Base-by-base conservation (phyloP, 2,888 invertebrate species). In the Gibbula magus region DNA sequence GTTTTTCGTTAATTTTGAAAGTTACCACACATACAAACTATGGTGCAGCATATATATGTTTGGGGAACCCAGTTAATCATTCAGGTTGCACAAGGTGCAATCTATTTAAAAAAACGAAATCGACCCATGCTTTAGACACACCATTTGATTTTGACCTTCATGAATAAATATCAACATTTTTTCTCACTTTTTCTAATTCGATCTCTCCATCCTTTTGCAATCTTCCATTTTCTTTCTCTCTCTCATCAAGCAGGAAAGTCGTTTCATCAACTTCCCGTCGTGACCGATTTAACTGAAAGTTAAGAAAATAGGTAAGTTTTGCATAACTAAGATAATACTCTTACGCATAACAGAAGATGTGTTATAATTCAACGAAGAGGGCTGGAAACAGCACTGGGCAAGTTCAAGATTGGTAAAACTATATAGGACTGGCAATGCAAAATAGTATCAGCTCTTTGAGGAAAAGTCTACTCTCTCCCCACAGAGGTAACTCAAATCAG, bases 161-260 rank as follows among this genome's bases (percentile, higher is more conserved):
- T 54, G 54, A 5, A 18, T 18, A 8, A 54, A 18, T 18, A 8
- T 54, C 5, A 3, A 54, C 16, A n/a, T 76, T 79, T 73, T 76
- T 77, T 82, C 86, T 85, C 85, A 90, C 91, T 90, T 89, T 90
- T 81, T 92, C 92, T 77, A 92, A 85, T 82, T 91, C 92, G 39
- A 83, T 67, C 66, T 91, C 89, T 45, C 89, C 87, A 39, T 90
- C 90, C 77, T 87, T 83, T 78, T 88, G 88, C 7, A 90, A 75
- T 29, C 87, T 84, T 13, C 85, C 85, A 22, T 85, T 88, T 78
- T 91, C 89, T 77, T 84, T 85, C 80, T 89, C 86, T 54, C 88
- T 87, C 75, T 90, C 91, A 61, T 89, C 89, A 22, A 91, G 85
- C 22, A 86, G 82, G 7, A 84, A 83, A 75, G 86, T 85, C 0